Evolutionary conservation across 2,888 invertebrate genomes (phyloP), one percentile per base, ranked within the genome.

Genomic region (Drosophila picticornis): DNA sequence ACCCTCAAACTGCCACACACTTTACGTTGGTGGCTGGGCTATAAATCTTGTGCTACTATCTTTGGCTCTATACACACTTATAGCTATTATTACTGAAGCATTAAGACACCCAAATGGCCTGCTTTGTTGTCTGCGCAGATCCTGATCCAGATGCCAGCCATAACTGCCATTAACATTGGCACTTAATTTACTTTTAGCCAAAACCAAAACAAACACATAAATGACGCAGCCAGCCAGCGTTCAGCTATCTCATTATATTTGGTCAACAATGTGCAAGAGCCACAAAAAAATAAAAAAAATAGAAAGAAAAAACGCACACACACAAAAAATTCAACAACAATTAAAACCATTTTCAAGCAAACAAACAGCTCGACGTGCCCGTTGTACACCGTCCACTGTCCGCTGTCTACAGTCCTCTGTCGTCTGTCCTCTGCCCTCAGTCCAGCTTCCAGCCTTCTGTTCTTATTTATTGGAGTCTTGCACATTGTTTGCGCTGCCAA

Each of bases 141-240:
- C 69, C 80, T 67, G 88, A 84, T 88, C 88, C 88, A 89, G 81
- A 89, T 86, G 90, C 72, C 76, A 75, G 82, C 87, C 88, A 89
- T 84, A 84, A 84, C 84, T 89, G 90, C 85, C 85, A 90, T 90
- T 90, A 85, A 88, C 85, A 90, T 85, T 85, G 85, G 80, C 85
- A 85, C 90, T 85, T 90, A 90, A 85, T 85, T 88, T 85, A 88
- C 85, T 90, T 80, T 85, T 71, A 79, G 88, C 81, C 89, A 69
- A 86, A 83, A 87, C 84, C 90, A 88, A 90, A 90, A 75, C 81
- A 77, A 74, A 74, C 80, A 76, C 79, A 66, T 88, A 81, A 85
- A 83, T 85, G 88, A 88, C 86, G 75, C 72, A 72, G 75, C 66
- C 68, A 48, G 43, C 32, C 62, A 64, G 46, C 61, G 32, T 73